A percentile compares a stretch with the other conserved stretches of the same genome.
Conservation (phyloP, 2,113 vertebrate genomes). For the Todiramphus chloris region DNA sequence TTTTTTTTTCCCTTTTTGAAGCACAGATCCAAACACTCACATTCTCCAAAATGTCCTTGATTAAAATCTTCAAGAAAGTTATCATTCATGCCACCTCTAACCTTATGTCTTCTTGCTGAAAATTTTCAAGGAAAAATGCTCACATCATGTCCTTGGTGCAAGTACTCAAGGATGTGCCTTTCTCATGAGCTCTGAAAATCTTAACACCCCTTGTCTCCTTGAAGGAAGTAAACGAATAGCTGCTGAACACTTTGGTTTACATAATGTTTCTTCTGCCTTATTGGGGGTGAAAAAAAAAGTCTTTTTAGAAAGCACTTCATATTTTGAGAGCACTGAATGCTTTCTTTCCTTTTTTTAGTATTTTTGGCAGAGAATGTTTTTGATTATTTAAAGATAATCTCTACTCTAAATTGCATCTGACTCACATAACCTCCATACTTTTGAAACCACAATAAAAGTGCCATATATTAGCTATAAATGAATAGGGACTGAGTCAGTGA, state of each 20-base stretch:
- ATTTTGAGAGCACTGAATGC: slow-evolving; percentile 57
- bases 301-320: slow-evolving; percentile 64
- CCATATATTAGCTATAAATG: slow-evolving; percentile 69
- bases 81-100: slow-evolving; percentile 33
- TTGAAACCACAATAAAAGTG: slow-evolving; percentile 72
- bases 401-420: slow-evolving; percentile 70
- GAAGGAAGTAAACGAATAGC: slow-evolving; percentile 58
- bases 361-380: slow-evolving; percentile 69
- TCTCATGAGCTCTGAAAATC: slow-evolving; percentile 28
- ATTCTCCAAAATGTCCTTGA: slow-evolving; percentile 25
- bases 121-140: slow-evolving; percentile 58
- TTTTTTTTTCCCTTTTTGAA: not conserved
- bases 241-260: slow-evolving; percentile 66
- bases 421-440: slow-evolving; percentile 70
- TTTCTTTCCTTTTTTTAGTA: slow-evolving; percentile 11
- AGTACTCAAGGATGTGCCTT: slow-evolving; percentile 45
- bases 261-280: slow-evolving; percentile 56
- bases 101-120: slow-evolving; percentile 49
- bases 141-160: slow-evolving; percentile 22
- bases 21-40: not conserved
- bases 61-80: slow-evolving; percentile 55
- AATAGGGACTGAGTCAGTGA: slow-evolving; percentile 70
- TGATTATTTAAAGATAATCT: slow-evolving; percentile 75
- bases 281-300: not conserved
- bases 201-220: slow-evolving; percentile 48